Base-by-base conservation (phyloP, 2,888 invertebrate genomes). In the Mimachlamys varia region DNA sequence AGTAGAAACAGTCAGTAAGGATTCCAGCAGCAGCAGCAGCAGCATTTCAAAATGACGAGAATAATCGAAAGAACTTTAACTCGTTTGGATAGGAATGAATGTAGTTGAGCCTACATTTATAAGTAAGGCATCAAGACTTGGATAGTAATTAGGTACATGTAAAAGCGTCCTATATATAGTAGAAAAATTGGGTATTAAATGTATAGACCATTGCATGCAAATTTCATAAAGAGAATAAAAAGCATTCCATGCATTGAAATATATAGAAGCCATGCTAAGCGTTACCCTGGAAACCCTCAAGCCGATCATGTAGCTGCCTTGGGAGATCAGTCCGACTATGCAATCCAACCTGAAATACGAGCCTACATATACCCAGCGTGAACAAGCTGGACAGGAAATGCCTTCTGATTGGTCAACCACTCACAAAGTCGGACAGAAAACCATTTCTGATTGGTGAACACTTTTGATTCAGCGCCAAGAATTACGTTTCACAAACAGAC, bases 1-100 rank as follows among this genome's bases (percentile, higher is more conserved):
- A 91, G 90, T 90, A 55, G 88, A 88, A 33, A 87, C 91, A 91
- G 87, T 88, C 90, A 90, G 91, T n/a, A 88, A 19, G 49, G 53
- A 50, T 33, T 76, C 76, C 76, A 76, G 76, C 76, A 76, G 76
- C 33, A 76, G 33, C 33, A 76, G 33, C 76, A 76, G 76, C 76
- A 27, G 15, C 76, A 76, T 15, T 27, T 33, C 33, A 76, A 76
- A 76, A 44, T 44, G 44, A 44, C 44, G 44, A 44, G 44, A 44
- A 44, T 44, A n/a, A 62, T 62, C 44, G 44, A 44, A 44, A 44
- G 27, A 76, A 27, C 12, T 13, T 33, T 0, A 33, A 22, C 17
- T 33, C 10, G 27, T 33, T 33, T 27, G 13, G 33, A 33, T 76
- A 22, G 33, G 12, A 76, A 27, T 76, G 2, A 33, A 10, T 27